Base-by-base conservation (phyloP, 2,888 invertebrate species). In the Andrena trimmerana region DNA sequence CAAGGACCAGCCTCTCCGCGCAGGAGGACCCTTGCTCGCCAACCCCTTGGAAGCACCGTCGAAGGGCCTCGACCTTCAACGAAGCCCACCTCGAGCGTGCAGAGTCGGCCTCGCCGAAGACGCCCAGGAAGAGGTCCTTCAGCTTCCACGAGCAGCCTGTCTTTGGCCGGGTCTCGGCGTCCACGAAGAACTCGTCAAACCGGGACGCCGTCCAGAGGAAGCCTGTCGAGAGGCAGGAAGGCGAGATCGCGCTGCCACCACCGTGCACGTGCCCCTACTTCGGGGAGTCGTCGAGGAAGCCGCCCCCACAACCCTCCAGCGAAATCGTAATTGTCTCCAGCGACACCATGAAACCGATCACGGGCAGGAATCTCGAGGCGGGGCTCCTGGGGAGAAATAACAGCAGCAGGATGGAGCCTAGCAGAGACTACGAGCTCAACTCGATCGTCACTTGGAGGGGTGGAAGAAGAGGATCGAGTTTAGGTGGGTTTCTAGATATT, bases 221-320 rank as follows among this genome's bases (percentile, higher is more conserved):
- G 20, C 24, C 57, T 0, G 1, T 10, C n/a, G 74, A 84, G 7
- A 78, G 82, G 48, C 78, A 62, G 27, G 60, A 68, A 5, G 65
- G 57, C 36, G 87, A 73, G 2, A 69, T 70, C 60, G 33, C 71
- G 8, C 92, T 97, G 54, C 97, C 97, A 3, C 97, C 97, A 0
- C 97, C 97, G 0, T 97, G 97, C 92, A 97, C 97, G 0, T 97
- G 97, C 90, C 97, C 97, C 0, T 97, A 97, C 90, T 97, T 97
- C 90, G 97, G 97, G 0, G 96, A 96, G 83, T 96, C 27, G 93
- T 95, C 96, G 95, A 96, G 77, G 95, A 95, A 88, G 88, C 94
- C 94, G 84, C 93, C 91, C 71, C 93, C 91, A 3, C 93, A 94
- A 1, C 94, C 94, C 60, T 94, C 94, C 0, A 93, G 94, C 2